phyloP scores from a whole-genome alignment of 2,113 vertebrate species.

The Albula glossodonta region DNA sequence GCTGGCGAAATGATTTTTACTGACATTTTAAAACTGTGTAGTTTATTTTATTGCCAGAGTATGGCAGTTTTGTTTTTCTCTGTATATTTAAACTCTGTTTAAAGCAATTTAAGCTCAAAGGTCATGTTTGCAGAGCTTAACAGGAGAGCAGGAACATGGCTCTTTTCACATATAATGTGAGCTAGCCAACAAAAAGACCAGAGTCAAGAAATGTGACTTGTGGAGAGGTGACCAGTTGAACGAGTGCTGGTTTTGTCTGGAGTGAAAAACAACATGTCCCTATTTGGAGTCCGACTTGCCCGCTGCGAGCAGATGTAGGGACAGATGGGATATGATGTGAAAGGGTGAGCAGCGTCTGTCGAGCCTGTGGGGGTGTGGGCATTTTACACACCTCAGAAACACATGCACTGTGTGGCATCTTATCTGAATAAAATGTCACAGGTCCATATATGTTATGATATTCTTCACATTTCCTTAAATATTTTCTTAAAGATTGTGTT shows the following conservation, averaged over 20 bases:
- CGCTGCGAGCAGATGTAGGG: not conserved
- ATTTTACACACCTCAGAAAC: too few species aligned
- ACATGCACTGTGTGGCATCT: too few species aligned
- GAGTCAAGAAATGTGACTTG: not conserved
- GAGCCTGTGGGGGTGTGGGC: not conserved
- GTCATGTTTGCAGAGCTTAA: not conserved
- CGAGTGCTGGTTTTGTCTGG: not conserved
- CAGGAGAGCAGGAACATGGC: not conserved
- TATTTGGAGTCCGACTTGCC: not conserved
- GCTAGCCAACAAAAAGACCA: not conserved
- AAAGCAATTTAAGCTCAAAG: not conserved
- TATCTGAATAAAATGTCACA: too few species aligned
- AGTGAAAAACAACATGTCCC: not conserved
- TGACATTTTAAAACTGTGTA: not conserved
- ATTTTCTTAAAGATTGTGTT: too few species aligned
- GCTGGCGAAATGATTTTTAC: not conserved
- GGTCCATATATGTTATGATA: too few species aligned
- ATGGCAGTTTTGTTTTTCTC: too few species aligned
- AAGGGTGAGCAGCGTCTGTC: not conserved
- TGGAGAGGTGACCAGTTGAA: not conserved
- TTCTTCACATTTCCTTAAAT: too few species aligned
- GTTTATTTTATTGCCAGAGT: too few species aligned
- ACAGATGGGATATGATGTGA: not conserved
- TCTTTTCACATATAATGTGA: not conserved
- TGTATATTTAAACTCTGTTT: too few species aligned